Evolutionary conservation across 2,888 invertebrate species (phyloP).

Genomic region (Lasioglossum villosulum): DNA sequence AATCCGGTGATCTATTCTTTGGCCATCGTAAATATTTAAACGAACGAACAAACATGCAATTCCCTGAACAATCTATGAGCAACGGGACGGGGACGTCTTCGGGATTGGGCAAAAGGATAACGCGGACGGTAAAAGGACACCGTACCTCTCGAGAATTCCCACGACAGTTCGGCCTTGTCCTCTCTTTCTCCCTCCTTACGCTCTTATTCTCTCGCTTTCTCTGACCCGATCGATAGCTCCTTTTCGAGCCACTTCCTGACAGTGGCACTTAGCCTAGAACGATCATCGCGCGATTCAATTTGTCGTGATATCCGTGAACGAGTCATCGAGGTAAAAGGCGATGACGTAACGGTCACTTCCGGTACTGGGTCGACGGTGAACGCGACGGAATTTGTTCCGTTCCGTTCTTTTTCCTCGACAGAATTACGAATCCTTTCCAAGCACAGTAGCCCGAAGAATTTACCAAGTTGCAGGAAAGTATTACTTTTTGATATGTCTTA

Average conservation of each 20-base stretch:
- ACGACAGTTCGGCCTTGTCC: constrained; percentile 40
- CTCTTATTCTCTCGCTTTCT: not conserved
- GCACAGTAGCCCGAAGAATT: not conserved
- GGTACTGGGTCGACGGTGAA: not conserved
- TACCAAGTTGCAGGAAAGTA: not conserved
- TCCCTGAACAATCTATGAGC: not conserved
- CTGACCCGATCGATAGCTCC: constrained; percentile 57
- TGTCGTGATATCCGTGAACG: constrained; percentile 36
- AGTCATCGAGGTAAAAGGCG: constrained; percentile 15
- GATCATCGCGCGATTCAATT: constrained; percentile 60
- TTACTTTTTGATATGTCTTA: not conserved
- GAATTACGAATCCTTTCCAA: not conserved
- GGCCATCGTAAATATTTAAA: constrained; percentile 22
- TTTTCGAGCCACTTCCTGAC: constrained; percentile 62
- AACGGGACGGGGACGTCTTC: not conserved
- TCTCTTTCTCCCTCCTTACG: not conserved
- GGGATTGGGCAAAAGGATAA: constrained; percentile 5
- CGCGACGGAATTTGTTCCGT: not conserved
- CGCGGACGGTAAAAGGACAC: constrained; percentile 24
- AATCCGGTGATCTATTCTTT: constrained; percentile 11
- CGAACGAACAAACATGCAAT: constrained; percentile 5
- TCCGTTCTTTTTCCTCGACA: not conserved
- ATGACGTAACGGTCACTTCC: not conserved
- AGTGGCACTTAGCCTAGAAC: constrained; percentile 45
- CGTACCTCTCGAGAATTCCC: constrained; percentile 39